Percentiles rank a stretch among this genome's conserved stretches.
Evolutionary conservation across 2,888 invertebrate species (phyloP).

Genomic region (Linnaemya vulpina): DNA sequence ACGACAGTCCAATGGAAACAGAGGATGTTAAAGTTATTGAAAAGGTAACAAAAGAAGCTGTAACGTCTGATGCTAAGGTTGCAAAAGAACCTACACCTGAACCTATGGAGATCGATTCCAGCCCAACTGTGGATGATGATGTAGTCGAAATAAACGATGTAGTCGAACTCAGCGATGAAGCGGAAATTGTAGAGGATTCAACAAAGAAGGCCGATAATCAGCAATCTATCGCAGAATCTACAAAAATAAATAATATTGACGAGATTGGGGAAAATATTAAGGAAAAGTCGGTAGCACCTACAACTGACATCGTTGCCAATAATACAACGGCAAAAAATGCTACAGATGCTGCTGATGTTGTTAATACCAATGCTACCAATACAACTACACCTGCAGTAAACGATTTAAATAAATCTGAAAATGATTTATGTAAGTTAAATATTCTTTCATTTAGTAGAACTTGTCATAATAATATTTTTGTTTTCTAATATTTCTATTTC

Average conservation of each 20-base stretch:
- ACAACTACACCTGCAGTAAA: conserved; percentile 71
- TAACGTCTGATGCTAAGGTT: background rate
- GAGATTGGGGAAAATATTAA: conserved; percentile 18
- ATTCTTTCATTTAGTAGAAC: background rate
- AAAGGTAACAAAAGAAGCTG: conserved; percentile 21
- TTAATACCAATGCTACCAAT: conserved; percentile 69
- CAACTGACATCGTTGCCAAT: conserved; percentile 31
- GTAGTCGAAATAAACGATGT: conserved; percentile 55
- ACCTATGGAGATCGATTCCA: conserved; percentile 81
- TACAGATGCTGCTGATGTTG: conserved; percentile 42
- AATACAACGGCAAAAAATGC: conserved; percentile 47
- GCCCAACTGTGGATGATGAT: conserved; percentile 63
- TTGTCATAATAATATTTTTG: background rate
- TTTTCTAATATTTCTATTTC: conserved; percentile 32
- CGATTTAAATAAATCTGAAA: conserved; percentile 75
- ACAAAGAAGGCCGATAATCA: background rate
- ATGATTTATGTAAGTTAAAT: conserved; percentile 76
- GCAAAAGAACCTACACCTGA: conserved; percentile 77
- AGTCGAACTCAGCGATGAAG: conserved; percentile 45
- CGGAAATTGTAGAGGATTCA: conserved; percentile 22
- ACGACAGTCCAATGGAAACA: conserved; percentile 56
- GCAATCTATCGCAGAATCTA: conserved; percentile 64
- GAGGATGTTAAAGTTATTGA: conserved; percentile 63
- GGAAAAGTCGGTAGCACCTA: conserved; percentile 37
- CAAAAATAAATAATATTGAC: conserved; percentile 60